Evolutionary conservation across 2,888 invertebrate genomes (phyloP).

Genomic region (Caenorhabditis japonica): DNA sequence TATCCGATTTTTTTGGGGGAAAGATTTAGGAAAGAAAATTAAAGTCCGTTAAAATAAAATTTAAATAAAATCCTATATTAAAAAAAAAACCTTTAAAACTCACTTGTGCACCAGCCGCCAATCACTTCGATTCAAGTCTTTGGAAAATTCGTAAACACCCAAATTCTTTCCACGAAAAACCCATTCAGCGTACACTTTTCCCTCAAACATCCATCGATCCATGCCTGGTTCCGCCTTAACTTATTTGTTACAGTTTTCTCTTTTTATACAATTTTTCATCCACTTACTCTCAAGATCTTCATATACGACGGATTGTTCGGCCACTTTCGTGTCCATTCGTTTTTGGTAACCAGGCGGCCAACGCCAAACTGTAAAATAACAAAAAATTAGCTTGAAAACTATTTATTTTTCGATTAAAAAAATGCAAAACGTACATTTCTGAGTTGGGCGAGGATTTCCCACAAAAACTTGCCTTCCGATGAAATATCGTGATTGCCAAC

Average conservation of each 20-base stretch:
- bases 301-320: conserved; percentile 75
- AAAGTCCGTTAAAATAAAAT: neutral
- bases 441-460: conserved; percentile 76
- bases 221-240: conserved; percentile 72
- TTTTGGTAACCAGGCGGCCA: conserved; percentile 74
- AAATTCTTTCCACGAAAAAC: conserved; percentile 72
- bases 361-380: conserved; percentile 67
- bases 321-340: conserved; percentile 76
- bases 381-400: neutral
- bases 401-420: neutral
- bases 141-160: conserved; percentile 73
- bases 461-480: conserved; percentile 75
- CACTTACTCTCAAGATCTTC: conserved; percentile 69
- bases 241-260: neutral
- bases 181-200: conserved; percentile 74
- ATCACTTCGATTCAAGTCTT: conserved; percentile 74
- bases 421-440: conserved; percentile 36
- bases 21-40: neutral
- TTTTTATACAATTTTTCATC: neutral
- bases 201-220: conserved; percentile 74
- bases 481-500: conserved; percentile 74
- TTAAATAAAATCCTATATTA: too few relatives aligned
- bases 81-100: neutral
- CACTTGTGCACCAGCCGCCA: conserved; percentile 74
- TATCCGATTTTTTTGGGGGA: neutral